phyloP scores from a whole-genome alignment of 1,140 invertebrate genomes.

The Coboldia fuscipes region DNA sequence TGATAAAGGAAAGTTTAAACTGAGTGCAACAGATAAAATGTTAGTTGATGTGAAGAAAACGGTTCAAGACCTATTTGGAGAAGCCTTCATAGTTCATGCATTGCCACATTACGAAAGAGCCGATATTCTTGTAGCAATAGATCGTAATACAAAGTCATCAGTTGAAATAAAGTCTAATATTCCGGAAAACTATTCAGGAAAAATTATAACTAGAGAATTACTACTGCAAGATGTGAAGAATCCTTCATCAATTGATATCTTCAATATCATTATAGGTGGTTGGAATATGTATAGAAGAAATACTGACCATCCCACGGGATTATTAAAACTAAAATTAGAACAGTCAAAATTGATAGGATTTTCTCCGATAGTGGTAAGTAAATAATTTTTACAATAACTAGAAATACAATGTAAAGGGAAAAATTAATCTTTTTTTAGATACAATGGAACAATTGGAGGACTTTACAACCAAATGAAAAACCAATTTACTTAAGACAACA shows the following conservation, averaged over 20 bases:
- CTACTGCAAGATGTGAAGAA: slow-evolving; percentile 15
- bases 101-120: slow-evolving; percentile 29
- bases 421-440: slow-evolving; percentile 1
- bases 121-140: slow-evolving; percentile 23
- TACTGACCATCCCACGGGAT: slow-evolving; percentile 18
- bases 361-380: slow-evolving; percentile 27
- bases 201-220: slow-evolving; percentile 14
- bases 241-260: slow-evolving; percentile 12
- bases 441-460: neutral
- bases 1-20: slow-evolving; percentile 18
- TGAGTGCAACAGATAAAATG: slow-evolving; percentile 21
- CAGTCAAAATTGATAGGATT: slow-evolving; percentile 33
- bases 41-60: slow-evolving; percentile 21
- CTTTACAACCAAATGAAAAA: neutral
- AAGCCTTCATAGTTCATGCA: slow-evolving; percentile 20
- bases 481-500: neutral
- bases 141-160: slow-evolving; percentile 12
- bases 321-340: slow-evolving; percentile 24
- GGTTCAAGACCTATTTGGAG: slow-evolving; percentile 9
- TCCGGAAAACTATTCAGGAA: slow-evolving; percentile 10
- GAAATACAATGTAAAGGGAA: slow-evolving; percentile 1
- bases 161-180: slow-evolving; percentile 12
- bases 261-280: slow-evolving; percentile 22
- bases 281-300: slow-evolving; percentile 20
- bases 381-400: slow-evolving; percentile 3